Evolutionary conservation across 2,888 invertebrate genomes (phyloP).

Genomic region (Erebia palarica): DNA sequence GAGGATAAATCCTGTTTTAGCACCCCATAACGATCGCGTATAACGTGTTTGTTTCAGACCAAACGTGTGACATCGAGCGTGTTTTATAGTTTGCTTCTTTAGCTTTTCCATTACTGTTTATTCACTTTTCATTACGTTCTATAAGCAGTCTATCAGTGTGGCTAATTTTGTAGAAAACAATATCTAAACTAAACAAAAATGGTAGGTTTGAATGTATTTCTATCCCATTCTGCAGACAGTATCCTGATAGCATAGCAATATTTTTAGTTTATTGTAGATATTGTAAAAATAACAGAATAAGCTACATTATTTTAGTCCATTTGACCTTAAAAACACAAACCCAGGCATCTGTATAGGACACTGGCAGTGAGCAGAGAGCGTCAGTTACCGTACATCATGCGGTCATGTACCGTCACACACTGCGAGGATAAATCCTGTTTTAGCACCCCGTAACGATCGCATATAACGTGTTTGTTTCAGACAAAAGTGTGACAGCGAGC

Average conservation of each 20-base stretch:
- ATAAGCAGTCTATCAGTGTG: too few species aligned
- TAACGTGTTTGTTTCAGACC: constrained; percentile 39
- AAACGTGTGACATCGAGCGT: constrained; percentile 28
- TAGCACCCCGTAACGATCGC: constrained; percentile 46
- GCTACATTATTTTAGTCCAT: too few species aligned
- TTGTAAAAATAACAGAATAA: too few species aligned
- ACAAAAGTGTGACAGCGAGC: constrained; percentile 27
- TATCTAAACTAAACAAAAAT: too few species aligned
- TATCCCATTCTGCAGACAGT: too few species aligned
- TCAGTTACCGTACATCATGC: constrained; percentile 34
- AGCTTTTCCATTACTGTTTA: background rate
- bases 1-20: constrained; percentile 47
- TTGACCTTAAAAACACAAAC: constrained; percentile 14
- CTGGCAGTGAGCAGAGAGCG: constrained; percentile 13
- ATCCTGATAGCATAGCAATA: too few species aligned
- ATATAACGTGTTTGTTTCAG: constrained; percentile 38
- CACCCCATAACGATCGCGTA: constrained; percentile 44
- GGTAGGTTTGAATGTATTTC: too few species aligned
- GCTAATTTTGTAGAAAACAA: too few species aligned
- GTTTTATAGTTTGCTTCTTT: constrained; percentile 7
- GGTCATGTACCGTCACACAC: constrained; percentile 32
- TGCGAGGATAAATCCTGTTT: constrained; percentile 46
- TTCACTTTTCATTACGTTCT: too few species aligned
- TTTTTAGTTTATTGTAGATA: too few species aligned
- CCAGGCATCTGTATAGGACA: background rate